Base-by-base conservation (phyloP, 2,797 vertebrate genomes). In the Anomalospiza imberbis region DNA sequence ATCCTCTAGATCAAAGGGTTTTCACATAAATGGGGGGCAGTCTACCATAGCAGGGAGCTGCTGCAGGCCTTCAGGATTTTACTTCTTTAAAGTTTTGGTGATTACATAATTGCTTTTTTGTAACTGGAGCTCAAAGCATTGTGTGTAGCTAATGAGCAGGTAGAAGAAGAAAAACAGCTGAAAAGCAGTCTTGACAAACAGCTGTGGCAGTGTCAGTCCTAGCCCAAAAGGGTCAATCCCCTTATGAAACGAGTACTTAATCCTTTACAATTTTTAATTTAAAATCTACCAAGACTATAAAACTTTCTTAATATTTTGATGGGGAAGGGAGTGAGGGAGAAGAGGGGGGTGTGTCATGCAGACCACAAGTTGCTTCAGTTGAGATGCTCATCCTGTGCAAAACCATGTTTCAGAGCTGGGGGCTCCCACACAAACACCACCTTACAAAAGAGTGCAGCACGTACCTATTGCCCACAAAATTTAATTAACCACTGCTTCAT, bases 31-130 rank as follows among this genome's bases (percentile, higher is more conserved):
- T 73, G 88, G 89, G 85, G 92, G 89, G 85, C 91, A 95, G 62
- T 85, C 83, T 94, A 93, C 91, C 91, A 70, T 85, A 88, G 82
- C 84, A 85, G 50, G 29, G 84, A 94, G 75, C 85, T 90, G 73
- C 87, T 91, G 57, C 85, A 90, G 45, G 72, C 89, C 80, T 90
- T 79, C 38, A 55, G 78, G 62, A 94, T 94, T 83, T 91, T 78
- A 91, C 92, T 96, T 58, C 88, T 93, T 95, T 77, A 95, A 96
- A 97, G 93, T 96, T 95, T 92, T 68, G 50, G 79, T 80, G 86
- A 95, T 95, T 93, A 92, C 73, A 85, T 68, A 92, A 93, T 87
- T 29, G 1, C 2, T 55, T 94, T 91, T 86, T 79, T 73, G 81
- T 71, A 92, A 89, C 61, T 48, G 58, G 86, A 95, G 45, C 79